Percentiles rank a stretch among this genome's conserved stretches.
Conservation (phyloP, 1,140 invertebrate genomes). For the Microplitis demolitor region DNA sequence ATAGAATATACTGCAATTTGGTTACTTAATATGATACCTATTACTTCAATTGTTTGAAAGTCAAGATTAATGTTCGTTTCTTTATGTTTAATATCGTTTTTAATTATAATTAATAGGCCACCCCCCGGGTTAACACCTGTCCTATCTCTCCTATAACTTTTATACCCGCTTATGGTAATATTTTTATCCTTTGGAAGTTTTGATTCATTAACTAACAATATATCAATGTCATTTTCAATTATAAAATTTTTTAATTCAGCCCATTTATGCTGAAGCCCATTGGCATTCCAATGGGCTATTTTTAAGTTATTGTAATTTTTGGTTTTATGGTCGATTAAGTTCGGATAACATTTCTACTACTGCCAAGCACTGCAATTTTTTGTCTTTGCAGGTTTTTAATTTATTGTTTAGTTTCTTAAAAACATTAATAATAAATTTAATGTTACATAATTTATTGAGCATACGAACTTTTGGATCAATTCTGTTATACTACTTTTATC, state of each 20-base stretch:
- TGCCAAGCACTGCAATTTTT: not conserved
- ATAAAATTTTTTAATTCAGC: slow-evolving; percentile 8
- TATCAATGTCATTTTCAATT: not conserved
- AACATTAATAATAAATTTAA: not conserved
- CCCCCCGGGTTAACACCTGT: not conserved
- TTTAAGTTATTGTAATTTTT: slow-evolving; percentile 7
- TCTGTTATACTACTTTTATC: not conserved
- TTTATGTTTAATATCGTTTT: not conserved
- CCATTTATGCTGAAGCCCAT: not conserved
- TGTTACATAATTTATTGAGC: not conserved
- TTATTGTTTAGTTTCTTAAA: slow-evolving; percentile 5
- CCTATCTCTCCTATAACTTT: not conserved
- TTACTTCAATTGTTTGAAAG: not conserved
- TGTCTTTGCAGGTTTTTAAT: not conserved
- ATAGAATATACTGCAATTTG: not conserved
- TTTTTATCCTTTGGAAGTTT: not conserved
- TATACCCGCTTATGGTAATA: not conserved
- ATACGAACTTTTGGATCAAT: not conserved
- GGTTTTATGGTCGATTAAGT: not conserved
- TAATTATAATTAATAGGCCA: slow-evolving; percentile 7
- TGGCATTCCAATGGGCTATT: slow-evolving; percentile 25
- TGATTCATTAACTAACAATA: slow-evolving; percentile 8
- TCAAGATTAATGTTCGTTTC: not conserved
- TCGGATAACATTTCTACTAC: not conserved
- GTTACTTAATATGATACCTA: not conserved